Base-by-base conservation (phyloP, 2,113 vertebrate species). In the Ibidorhyncha struthersii region DNA sequence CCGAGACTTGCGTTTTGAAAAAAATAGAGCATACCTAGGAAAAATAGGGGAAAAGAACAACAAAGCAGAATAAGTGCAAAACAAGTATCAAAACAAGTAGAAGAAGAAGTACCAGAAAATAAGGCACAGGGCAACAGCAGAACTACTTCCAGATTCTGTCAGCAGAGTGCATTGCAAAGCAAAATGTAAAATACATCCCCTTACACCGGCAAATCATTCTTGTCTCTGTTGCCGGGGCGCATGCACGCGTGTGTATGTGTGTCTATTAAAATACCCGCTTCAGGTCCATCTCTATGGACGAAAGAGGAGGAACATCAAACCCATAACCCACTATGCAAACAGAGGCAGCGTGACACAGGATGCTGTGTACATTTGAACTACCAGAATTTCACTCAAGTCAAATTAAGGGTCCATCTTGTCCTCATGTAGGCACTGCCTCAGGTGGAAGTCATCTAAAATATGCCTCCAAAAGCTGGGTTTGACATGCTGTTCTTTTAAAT, bases 351-450 rank as follows among this genome's bases (percentile, higher is more conserved):
- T 0, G 4, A 8, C 2, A 8, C 32, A 34, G 55, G 45, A 29
- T 4, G 16, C 49, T 6, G 53, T 0, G 0, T 12, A 2, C 20
- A 5, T 23, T 30, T 2, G 3, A 58, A 18, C 63, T 6, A 14
- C 7, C 32, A 17, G n/a, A 53, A 41, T 29, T 41, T 50, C 45
- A 40, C 74, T 34, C 27, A 11, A 16, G 20, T 20, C 45, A 53
- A 29, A 29, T 26, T 10, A 38, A 61, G 50, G 34, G 23, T 49
- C 52, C 32, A 18, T 9, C 12, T 36, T 40, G 52, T 41, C 56
- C 70, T 62, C 14, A 4, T 1, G 38, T 4, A 58, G 61, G 52
- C 36, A 22, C 27, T 14, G 14, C 63, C 89, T 56, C 58, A 12
- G n/a, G 34, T 55, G 45, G 53, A 59, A 73, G 34, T 14, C 12